Evolutionary conservation across 1,140 invertebrate genomes (phyloP).

Genomic region (Apolygus lucorum): DNA sequence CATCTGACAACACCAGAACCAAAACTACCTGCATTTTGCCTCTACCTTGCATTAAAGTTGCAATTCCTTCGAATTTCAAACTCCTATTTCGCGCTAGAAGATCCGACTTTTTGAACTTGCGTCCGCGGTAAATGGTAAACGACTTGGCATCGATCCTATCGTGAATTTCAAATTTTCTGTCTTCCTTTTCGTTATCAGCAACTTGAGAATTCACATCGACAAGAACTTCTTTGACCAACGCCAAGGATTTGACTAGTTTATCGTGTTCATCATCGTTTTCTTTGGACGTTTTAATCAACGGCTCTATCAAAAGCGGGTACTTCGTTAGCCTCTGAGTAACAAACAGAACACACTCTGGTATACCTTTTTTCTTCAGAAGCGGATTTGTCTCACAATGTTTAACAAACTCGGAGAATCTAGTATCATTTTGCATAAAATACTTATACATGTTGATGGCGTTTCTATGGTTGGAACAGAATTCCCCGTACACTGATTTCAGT

Average conservation of each 20-base stretch:
- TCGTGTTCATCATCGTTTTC: constrained; percentile 66
- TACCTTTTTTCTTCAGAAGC: constrained; percentile 84
- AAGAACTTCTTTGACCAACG: constrained; percentile 75
- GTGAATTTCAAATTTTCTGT: constrained; percentile 84
- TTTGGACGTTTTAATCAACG: constrained; percentile 80
- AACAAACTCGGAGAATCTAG: constrained; percentile 75
- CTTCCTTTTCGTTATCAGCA: constrained; percentile 79
- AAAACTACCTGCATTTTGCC: constrained; percentile 74
- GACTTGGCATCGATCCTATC: constrained; percentile 88
- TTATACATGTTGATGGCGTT: constrained; percentile 73
- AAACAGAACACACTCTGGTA: constrained; percentile 89
- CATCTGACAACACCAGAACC: constrained; percentile 82
- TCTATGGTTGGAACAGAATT: constrained; percentile 83
- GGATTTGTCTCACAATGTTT: constrained; percentile 76
- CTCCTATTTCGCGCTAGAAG: constrained; percentile 71
- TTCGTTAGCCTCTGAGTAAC: constrained; percentile 91
- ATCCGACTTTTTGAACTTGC: constrained; percentile 92
- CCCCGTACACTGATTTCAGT: constrained; percentile 72
- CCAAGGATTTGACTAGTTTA: constrained; percentile 60
- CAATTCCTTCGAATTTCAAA: constrained; percentile 76
- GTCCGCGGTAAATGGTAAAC: constrained; percentile 66
- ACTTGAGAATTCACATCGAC: constrained; percentile 85
- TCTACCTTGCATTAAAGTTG: constrained; percentile 72
- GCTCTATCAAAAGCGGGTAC: constrained; percentile 86
- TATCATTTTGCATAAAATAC: constrained; percentile 61